These are phyloP conservation scores for Caenorhabditis sulstoni DNA, from an alignment of 2,888 invertebrate genomes.

Conservation along the genomic window DNA sequence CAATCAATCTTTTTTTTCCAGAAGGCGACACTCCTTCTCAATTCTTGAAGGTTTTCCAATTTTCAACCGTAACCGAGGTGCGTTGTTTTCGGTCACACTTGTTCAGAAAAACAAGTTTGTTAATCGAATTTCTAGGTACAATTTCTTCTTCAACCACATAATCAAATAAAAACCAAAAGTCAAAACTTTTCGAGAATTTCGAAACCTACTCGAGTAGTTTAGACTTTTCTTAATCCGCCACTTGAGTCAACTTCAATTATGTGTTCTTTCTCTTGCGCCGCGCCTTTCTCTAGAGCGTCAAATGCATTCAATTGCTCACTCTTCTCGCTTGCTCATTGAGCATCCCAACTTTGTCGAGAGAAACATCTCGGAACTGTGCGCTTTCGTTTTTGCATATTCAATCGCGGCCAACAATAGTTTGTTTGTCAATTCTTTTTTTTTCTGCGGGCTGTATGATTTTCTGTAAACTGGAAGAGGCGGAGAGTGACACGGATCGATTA, in stretches of 20 bases:
- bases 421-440: too few relatives aligned
- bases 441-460: neutral
- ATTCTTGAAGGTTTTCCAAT: neutral
- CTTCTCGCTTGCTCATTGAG: conserved; percentile 4
- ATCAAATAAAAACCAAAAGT: conserved; percentile 12
- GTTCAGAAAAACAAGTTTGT: neutral
- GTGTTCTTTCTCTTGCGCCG: conserved; percentile 3
- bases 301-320: conserved; percentile 41
- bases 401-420: too few relatives aligned
- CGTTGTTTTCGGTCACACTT: conserved; percentile 2
- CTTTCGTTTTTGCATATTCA: too few relatives aligned
- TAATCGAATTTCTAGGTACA: conserved; percentile 17
- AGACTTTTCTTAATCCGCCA: conserved; percentile 18
- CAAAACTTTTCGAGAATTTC: conserved; percentile 2
- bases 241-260: conserved; percentile 44
- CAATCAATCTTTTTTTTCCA: conserved; percentile 47
- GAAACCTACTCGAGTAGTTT: neutral
- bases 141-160: neutral
- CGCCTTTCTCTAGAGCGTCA: conserved; percentile 32
- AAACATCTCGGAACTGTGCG: too few relatives aligned
- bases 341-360: too few relatives aligned
- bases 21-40: conserved; percentile 19
- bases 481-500: too few relatives aligned
- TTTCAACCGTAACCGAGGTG: neutral
- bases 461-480: neutral